Evolutionary conservation across 2,113 vertebrate genomes (phyloP).

Genomic region (Urocitellus parryii): DNA sequence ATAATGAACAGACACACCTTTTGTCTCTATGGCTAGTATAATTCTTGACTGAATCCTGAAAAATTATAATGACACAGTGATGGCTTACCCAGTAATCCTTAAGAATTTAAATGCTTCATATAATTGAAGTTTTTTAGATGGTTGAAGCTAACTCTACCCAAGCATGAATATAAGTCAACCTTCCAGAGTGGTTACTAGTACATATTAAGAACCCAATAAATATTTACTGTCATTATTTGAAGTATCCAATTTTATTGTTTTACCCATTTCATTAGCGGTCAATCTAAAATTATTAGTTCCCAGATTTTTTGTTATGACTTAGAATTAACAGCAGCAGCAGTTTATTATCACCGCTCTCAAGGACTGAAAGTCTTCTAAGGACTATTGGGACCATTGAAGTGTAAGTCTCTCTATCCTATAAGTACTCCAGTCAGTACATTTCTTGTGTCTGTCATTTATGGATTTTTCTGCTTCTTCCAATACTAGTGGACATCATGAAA

Average conservation of each 20-base stretch:
- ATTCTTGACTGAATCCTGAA: background rate
- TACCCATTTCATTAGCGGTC: background rate
- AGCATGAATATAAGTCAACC: background rate
- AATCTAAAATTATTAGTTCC: background rate
- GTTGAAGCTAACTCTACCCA: background rate
- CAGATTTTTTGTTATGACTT: background rate
- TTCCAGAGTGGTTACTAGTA: slow-evolving; percentile 38
- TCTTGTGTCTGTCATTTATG: background rate
- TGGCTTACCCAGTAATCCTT: background rate
- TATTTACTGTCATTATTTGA: background rate
- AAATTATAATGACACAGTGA: background rate
- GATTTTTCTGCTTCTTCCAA: slow-evolving; percentile 26
- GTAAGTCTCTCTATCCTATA: background rate
- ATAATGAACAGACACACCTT: slow-evolving; percentile 87
- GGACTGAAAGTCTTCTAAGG: background rate
- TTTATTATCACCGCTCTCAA: background rate
- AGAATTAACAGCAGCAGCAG: background rate
- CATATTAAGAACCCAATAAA: background rate
- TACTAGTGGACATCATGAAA: background rate
- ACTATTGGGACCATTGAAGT: background rate
- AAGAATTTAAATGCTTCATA: background rate
- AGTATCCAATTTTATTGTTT: background rate
- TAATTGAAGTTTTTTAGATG: background rate
- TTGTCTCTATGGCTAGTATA: slow-evolving; percentile 92
- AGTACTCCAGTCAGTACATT: background rate